phyloP scores from a whole-genome alignment of 2,113 vertebrate genomes.

The Irena cyanogastra region DNA sequence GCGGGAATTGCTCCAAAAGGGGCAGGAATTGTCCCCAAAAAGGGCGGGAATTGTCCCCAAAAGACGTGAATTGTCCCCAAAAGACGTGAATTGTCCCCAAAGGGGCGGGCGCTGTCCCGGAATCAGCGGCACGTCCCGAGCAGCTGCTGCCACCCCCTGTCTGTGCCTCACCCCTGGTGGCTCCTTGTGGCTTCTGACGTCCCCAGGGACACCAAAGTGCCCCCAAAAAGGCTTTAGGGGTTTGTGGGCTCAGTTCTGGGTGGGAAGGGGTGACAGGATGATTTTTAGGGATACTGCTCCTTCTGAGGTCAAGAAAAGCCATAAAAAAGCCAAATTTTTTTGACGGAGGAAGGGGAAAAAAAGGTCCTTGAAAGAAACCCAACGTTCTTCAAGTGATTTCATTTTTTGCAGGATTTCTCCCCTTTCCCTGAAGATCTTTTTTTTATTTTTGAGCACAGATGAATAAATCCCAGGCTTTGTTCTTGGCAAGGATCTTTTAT shows the following conservation, averaged over 20 bases:
- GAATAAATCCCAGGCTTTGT: not conserved
- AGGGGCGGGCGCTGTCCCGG: no score
- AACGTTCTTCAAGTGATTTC: not conserved
- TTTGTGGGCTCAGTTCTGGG: not conserved
- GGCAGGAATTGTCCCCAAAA: no score
- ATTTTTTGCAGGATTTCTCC: not conserved
- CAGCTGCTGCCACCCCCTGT: constrained; percentile 39
- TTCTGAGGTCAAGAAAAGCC: not conserved
- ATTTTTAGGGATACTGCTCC: not conserved
- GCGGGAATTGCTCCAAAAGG: no score
- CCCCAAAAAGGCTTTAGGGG: not conserved
- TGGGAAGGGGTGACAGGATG: not conserved
- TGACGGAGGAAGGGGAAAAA: accelerated
- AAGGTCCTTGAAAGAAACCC: not conserved
- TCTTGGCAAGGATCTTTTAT: not conserved
- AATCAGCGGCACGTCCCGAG: constrained; percentile 32
- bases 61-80: not conserved
- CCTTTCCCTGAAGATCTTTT: not conserved
- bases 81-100: not conserved
- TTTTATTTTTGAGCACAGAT: not conserved
- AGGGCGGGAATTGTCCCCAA: not conserved
- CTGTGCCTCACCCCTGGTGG: not conserved
- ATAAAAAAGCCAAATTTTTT: not conserved
- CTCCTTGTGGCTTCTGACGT: not conserved
- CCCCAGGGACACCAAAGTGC: not conserved